Evolutionary conservation across 2,113 vertebrate genomes (phyloP), one percentile per base, ranked within the genome.

Genomic region (Festucalex cinctus): DNA sequence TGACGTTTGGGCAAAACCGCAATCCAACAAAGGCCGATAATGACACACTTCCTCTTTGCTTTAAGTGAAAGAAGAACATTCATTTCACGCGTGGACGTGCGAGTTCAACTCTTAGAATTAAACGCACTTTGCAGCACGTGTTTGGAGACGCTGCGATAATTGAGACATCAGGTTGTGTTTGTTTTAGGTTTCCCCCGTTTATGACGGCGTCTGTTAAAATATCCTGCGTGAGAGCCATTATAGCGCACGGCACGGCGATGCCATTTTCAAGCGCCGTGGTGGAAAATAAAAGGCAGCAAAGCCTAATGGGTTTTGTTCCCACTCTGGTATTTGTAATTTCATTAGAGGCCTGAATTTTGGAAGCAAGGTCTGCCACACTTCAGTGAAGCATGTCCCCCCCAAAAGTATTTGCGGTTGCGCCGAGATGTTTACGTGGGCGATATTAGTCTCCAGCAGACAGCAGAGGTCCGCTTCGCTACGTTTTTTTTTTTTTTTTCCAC

Each of bases 121-220:
- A 88, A 80, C 88, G 79, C 87, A 86, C 82, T 90, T 90, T 86
- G 76, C 83, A 81, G 85, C 80, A 84, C 83, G 79, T 80, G 80
- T 82, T 77, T 83, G 86, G 86, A 88, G 86, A 86, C 85, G 84
- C 86, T 83, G 78, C 80, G 66, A 82, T 88, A 90, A 88, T 90
- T 88, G 85, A 86, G 88, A 84, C 81, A 86, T 88, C 86, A 85
- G 83, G 77, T 86, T 88, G 80, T 85, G 87, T 90, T 90, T 88
- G 84, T 85, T 90, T 88, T 88, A 83, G 88, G 83, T 83, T 85
- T 82, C 83, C 80, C n/a, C 76, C 49, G 49, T 46, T 16, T 66
- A 66, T 70, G 67, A 63, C 24, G 44, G 51, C 61, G 36, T 58
- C 37, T 20, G 70, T 76, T 53, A 49, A 32, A 58, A 35, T 16